Base-by-base conservation (phyloP, 1,140 invertebrate genomes). In the Ips typographus region DNA sequence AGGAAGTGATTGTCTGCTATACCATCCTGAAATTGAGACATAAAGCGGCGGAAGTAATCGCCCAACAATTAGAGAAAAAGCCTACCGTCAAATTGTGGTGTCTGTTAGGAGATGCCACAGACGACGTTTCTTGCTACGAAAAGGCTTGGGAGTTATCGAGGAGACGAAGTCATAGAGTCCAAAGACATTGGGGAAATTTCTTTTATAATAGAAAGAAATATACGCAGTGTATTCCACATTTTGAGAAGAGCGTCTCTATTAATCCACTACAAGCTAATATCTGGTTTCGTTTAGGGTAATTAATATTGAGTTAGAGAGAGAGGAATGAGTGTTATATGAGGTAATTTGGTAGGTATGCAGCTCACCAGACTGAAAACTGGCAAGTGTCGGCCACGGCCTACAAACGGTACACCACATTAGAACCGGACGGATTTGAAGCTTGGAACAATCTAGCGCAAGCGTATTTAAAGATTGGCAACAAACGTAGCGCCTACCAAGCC, bases 381-480 rank as follows among this genome's bases (percentile, higher is more conserved):
- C 88, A 93, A 75, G 73, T 89, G 2, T 92, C 94, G 47, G 93
- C 91, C 0, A 88, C 85, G 38, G 92, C 93, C 0, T 99, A 98
- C 79, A 85, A 92, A 74, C 84, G 88, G 67, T 96, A 95, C 78
- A 93, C 94, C 41, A 87, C 87, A 65, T 82, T 98, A 38, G 94
- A 99, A 75, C 88, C 90, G 49, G 91, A 93, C 83, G 91, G 91
- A 71, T 98, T 94, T 80, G 94, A 98, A 82, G 94, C 94, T 0
- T 99, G 97, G 97, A 98, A 98, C 81, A 99, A 99, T 82, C 83
- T 99, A 58, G 93, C 94, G 6, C 95, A 96, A 79, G 94, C 93
- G 2, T 95, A 98, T 74, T 90, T 96, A 4, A 91, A 94, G 75
- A 81, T 93, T 59, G 90, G 92, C 1, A 89, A 98, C 73, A 98